Conservation (phyloP, 2,888 invertebrate species). For the Pherbina coryleti region DNA sequence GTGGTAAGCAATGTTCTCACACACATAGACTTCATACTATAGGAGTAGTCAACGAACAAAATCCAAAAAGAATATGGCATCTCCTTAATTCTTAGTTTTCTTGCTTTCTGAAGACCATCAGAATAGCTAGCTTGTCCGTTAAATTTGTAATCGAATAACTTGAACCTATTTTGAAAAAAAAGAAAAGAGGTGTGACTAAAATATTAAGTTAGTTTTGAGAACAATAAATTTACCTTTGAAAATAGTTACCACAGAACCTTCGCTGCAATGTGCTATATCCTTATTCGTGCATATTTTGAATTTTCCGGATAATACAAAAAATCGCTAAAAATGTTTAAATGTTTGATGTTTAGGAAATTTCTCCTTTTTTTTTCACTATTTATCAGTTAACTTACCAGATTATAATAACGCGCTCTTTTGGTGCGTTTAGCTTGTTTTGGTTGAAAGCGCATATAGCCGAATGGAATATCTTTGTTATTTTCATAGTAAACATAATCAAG, state of each 20-base stretch:
- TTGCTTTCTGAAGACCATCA: constrained; percentile 51
- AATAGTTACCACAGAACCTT: constrained; percentile 55
- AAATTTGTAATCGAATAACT: constrained; percentile 50
- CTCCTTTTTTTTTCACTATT: not conserved
- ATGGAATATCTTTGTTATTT: constrained; percentile 45
- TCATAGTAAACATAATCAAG: constrained; percentile 57
- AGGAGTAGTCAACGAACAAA: not conserved
- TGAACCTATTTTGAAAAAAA: constrained; percentile 43
- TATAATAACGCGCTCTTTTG: constrained; percentile 51
- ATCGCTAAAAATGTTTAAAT: constrained; percentile 46
- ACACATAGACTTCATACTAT: not conserved
- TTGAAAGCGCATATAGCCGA: constrained; percentile 55
- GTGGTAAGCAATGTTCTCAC: too few relatives aligned
- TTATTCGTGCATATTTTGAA: constrained; percentile 51
- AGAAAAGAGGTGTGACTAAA: not conserved
- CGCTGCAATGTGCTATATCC: constrained; percentile 38
- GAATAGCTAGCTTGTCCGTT: constrained; percentile 47
- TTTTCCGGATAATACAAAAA: constrained; percentile 52
- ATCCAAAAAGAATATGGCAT: not conserved
- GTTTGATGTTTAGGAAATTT: too few relatives aligned
- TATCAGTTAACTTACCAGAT: constrained; percentile 46
- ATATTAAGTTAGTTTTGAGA: not conserved
- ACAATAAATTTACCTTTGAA: constrained; percentile 48
- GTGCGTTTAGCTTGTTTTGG: constrained; percentile 52
- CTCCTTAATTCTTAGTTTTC: not conserved